Evolutionary conservation across 2,113 vertebrate genomes (phyloP).

Genomic region (Catharus fuscescens): DNA sequence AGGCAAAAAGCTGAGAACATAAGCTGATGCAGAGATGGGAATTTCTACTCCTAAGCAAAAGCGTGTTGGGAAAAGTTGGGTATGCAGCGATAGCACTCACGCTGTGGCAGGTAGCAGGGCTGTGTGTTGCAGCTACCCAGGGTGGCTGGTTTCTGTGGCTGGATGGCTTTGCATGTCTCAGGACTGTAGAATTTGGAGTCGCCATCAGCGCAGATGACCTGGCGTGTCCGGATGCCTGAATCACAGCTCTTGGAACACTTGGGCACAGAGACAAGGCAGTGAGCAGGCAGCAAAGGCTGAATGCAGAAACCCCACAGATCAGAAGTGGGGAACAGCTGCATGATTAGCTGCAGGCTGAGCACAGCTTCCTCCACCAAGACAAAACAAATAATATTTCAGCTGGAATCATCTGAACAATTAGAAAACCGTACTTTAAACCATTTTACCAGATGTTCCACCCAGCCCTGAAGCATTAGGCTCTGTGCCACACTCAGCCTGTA

Average conservation of each 20-base stretch:
- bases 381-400: not conserved
- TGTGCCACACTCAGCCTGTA: not conserved
- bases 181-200: conserved; percentile 79
- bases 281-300: not conserved
- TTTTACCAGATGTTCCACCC: not conserved
- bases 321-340: not conserved
- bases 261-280: not conserved
- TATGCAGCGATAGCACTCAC: conserved; percentile 71
- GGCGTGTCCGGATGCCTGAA: conserved; percentile 85
- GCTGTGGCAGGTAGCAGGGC: conserved; percentile 84
- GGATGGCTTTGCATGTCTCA: conserved; percentile 73
- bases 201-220: conserved; percentile 85
- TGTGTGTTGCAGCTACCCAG: conserved; percentile 88
- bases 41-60: not conserved
- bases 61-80: not conserved
- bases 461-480: not conserved
- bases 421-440: not conserved
- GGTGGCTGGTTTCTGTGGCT: conserved; percentile 75
- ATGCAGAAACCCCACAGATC: not conserved
- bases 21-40: not conserved
- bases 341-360: not conserved
- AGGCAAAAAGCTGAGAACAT: not conserved
- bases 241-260: conserved; percentile 93
- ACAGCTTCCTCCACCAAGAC: conserved; percentile 5
- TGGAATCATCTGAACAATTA: not conserved